Evolutionary conservation across 1,140 invertebrate genomes (phyloP), one percentile per base, ranked within the genome.

Genomic region (Drosophila setifemur): DNA sequence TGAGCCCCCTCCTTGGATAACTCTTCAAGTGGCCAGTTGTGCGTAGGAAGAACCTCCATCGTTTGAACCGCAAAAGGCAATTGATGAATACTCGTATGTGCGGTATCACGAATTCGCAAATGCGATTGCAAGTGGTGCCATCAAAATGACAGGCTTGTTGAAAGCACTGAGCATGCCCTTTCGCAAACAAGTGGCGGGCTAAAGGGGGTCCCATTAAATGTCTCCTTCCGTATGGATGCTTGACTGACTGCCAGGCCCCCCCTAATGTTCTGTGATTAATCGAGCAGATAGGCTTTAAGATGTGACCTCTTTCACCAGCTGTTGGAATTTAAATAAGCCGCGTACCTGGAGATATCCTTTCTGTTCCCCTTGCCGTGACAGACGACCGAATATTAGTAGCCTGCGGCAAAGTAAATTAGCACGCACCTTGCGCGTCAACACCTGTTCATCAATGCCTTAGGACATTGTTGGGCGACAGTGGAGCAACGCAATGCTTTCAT

Each of bases 251-350:
- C 2, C 12, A 11, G 7, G 6, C 7, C 16, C 23, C 18, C 39
- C 50, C 7, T 8, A 18, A 44, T 29, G 21, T 26, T 28, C 21
- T 52, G 21, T 53, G 31, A 57, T 37, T 57, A 52, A 57, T 52
- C 19, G 31, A 1, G 31, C 6, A 7, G 19, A 57, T 19, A 16
- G 33, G 29, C 47, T 23, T 19, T 6, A 37, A 33, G 44, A n/a
- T 37, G 54, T 26, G 21, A 12, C 33, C 29, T 50, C 37, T 35
- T 2, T 4, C 28, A 55, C 43, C 26, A 48, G 43, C 26, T 54
- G 50, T 18, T 8, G 14, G 11, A 35, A 37, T 35, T 52, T 25
- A 19, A 52, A 11, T 9, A 57, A 37, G 9, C 53, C 33, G 21
- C 35, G 35, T 53, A 18, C 31, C 31, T 8, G 7, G 14, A 26